Percentiles rank a stretch among this genome's conserved stretches.
Conservation (phyloP, 1,140 invertebrate genomes). For the Trinorchestia longiramus region DNA sequence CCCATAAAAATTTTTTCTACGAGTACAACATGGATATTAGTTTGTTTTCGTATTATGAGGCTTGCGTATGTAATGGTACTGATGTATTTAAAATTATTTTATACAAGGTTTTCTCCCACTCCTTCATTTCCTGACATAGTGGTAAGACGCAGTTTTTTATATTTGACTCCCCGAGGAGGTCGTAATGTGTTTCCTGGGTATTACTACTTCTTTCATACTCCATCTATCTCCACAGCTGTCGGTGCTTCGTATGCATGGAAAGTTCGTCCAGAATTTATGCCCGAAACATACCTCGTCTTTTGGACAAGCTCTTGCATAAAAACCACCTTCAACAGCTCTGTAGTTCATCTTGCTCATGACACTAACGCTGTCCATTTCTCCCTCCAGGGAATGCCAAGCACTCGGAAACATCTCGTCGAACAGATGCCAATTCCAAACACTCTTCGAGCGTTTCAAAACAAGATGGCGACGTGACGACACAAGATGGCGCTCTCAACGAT, state of each 20-base stretch:
- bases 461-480: slow-evolving; percentile 26
- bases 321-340: not conserved
- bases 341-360: not conserved
- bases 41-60: not conserved
- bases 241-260: not conserved
- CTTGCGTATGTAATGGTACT: not conserved
- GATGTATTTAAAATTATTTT: not conserved
- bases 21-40: not conserved
- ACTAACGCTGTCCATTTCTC: not conserved
- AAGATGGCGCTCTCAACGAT: not conserved
- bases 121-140: not conserved
- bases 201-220: not conserved
- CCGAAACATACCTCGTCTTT: not conserved
- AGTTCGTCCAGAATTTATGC: not conserved
- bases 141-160: not conserved
- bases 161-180: not conserved
- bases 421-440: slow-evolving; percentile 9
- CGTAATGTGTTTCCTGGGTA: not conserved
- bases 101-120: not conserved
- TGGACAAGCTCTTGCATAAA: not conserved
- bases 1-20: not conserved
- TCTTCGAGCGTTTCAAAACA: not conserved
- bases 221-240: not conserved
- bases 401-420: not conserved
- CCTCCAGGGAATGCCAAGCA: slow-evolving; percentile 39